Evolutionary conservation across 2,113 vertebrate species (phyloP).

Genomic region (Pelusios castaneus): DNA sequence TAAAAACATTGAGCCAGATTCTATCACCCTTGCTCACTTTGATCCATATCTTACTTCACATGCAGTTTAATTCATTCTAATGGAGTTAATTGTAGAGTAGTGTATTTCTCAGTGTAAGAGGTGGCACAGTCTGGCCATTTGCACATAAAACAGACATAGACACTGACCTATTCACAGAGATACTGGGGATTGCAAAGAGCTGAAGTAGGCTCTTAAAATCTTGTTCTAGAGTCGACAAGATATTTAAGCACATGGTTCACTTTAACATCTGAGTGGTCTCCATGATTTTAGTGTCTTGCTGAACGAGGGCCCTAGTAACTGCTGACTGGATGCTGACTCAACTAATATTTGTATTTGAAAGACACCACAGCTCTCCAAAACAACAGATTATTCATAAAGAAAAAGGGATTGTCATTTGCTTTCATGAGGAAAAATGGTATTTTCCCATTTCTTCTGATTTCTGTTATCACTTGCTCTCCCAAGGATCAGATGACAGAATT

Average conservation of each 20-base stretch:
- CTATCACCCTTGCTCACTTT: not conserved
- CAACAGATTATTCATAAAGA: not conserved
- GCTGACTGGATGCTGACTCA: rapidly evolving
- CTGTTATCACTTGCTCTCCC: not conserved
- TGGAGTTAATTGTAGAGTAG: not conserved
- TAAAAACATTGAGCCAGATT: not conserved
- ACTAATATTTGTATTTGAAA: not conserved
- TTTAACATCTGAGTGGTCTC: not conserved
- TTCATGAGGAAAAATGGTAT: not conserved
- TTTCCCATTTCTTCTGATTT: constrained; percentile 33
- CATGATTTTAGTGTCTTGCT: not conserved
- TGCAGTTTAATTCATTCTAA: not conserved
- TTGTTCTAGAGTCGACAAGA: not conserved
- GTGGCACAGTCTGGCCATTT: not conserved
- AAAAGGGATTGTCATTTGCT: too few relatives aligned
- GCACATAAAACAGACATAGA: not conserved
- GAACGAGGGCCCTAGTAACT: not conserved
- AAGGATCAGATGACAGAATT: not conserved
- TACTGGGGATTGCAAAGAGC: not conserved
- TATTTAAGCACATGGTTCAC: not conserved
- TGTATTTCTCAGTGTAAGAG: too few relatives aligned
- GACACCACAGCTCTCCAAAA: constrained; percentile 17
- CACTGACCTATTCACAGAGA: not conserved
- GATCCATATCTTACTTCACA: not conserved
- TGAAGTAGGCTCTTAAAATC: not conserved